phyloP scores from a whole-genome alignment of 2,797 vertebrate genomes.

The Bovichtus variegatus region DNA sequence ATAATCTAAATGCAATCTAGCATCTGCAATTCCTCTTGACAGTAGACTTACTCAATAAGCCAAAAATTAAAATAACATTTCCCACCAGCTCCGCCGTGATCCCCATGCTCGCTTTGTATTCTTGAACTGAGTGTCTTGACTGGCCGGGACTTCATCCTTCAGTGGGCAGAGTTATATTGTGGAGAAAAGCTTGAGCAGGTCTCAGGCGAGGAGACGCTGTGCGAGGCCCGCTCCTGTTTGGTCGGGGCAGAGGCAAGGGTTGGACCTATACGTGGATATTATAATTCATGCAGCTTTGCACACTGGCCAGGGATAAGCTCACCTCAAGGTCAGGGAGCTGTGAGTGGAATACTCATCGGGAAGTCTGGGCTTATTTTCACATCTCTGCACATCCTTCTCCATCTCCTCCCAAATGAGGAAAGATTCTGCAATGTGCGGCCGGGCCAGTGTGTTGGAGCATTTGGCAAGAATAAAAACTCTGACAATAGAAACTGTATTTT shows the following conservation, averaged over 20 bases:
- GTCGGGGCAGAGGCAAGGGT: constrained; percentile 65
- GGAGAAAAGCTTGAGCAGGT: constrained; percentile 57
- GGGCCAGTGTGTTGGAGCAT: constrained; percentile 38
- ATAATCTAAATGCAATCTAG: constrained; percentile 10
- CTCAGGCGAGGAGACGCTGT: constrained; percentile 51
- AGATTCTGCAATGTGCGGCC: constrained; percentile 46
- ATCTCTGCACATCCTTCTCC: constrained; percentile 68
- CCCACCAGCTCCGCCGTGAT: constrained; percentile 19
- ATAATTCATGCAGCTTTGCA: constrained; percentile 82
- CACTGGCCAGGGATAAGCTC: constrained; percentile 79
- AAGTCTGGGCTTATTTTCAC: constrained; percentile 77
- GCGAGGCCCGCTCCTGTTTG: constrained; percentile 58
- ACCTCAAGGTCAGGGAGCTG: constrained; percentile 87
- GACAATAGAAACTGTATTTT: constrained; percentile 7
- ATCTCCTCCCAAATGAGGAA: constrained; percentile 69
- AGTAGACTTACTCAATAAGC: constrained; percentile 3
- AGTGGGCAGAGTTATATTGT: constrained; percentile 44
- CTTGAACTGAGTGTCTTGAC: constrained; percentile 32
- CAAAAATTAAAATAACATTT: not conserved
- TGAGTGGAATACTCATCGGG: constrained; percentile 87
- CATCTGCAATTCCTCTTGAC: not conserved
- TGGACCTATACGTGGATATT: constrained; percentile 78
- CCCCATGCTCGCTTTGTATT: constrained; percentile 37
- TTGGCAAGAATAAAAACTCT: constrained; percentile 46
- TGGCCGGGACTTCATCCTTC: constrained; percentile 52